These are phyloP conservation scores for Alloplasta piceator DNA, from an alignment of 2,888 invertebrate genomes.

Conservation along the genomic window DNA sequence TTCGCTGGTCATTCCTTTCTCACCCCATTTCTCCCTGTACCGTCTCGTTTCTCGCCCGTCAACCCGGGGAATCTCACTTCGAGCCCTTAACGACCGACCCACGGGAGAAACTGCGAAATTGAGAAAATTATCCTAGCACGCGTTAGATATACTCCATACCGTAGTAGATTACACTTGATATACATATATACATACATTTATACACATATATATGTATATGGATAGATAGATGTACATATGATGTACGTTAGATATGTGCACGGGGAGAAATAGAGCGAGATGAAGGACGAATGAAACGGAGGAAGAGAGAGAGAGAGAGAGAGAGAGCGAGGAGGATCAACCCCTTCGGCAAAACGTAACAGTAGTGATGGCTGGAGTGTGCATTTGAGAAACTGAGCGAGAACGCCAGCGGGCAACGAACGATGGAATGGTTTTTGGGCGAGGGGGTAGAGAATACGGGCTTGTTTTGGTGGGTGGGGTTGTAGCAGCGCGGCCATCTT, in stretches of 20 bases:
- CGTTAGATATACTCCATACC: slow-evolving; percentile 77
- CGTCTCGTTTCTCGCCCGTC: slow-evolving; percentile 68
- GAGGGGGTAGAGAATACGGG: slow-evolving; percentile 2
- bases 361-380: slow-evolving; percentile 47
- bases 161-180: slow-evolving; percentile 43
- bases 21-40: slow-evolving; percentile 55
- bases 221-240: neutral
- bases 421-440: slow-evolving; percentile 50
- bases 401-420: slow-evolving; percentile 41
- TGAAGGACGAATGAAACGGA: slow-evolving; percentile 1
- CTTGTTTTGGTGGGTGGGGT: slow-evolving; percentile 38
- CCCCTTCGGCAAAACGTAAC: slow-evolving; percentile 57
- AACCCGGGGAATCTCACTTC: slow-evolving; percentile 81
- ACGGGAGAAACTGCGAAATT: slow-evolving; percentile 82
- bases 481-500: slow-evolving; percentile 78
- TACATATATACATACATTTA: slow-evolving; percentile 18
- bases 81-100: slow-evolving; percentile 82
- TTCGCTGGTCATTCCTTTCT: slow-evolving; percentile 47
- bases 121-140: slow-evolving; percentile 82
- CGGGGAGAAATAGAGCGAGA: slow-evolving; percentile 22
- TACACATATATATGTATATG: slow-evolving; percentile 9
- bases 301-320: slow-evolving; percentile 4
- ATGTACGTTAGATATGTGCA: slow-evolving; percentile 8
- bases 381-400: slow-evolving; percentile 59
- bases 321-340: slow-evolving; percentile 35